Conservation (phyloP, 2,113 vertebrate species). For the Quiscalus mexicanus region DNA sequence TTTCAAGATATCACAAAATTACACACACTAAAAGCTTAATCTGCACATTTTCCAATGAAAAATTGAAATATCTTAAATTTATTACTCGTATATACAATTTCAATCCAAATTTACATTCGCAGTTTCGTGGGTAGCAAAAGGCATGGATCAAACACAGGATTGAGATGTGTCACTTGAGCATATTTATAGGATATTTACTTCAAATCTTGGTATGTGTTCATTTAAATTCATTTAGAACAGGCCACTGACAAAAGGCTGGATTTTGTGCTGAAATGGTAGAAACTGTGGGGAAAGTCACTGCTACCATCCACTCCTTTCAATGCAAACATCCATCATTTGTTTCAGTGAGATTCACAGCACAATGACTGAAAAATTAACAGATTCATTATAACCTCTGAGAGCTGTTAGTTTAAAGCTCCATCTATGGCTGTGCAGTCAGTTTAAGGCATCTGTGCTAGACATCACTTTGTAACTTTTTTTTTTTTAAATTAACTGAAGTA, state of each 20-base stretch:
- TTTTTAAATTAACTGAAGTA: background rate
- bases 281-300: constrained; percentile 6
- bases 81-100: constrained; percentile 75
- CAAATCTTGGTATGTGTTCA: background rate
- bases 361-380: background rate
- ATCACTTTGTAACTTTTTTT: background rate
- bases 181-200: background rate
- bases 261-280: background rate
- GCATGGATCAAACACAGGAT: constrained; percentile 37
- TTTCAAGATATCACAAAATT: constrained; percentile 67
- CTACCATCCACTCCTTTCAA: background rate
- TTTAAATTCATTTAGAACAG: background rate
- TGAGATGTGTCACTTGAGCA: constrained; percentile 47
- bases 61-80: constrained; percentile 60
- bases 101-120: constrained; percentile 73
- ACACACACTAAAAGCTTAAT: constrained; percentile 61
- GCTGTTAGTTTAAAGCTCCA: background rate
- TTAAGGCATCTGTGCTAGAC: constrained; percentile 59
- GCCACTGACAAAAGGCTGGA: background rate
- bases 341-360: background rate
- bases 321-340: background rate
- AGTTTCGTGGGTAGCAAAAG: constrained; percentile 59
- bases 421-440: background rate
- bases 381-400: background rate
- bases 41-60: constrained; percentile 64